Base-by-base conservation (phyloP, 2,888 invertebrate species). In the Noctua pronuba region DNA sequence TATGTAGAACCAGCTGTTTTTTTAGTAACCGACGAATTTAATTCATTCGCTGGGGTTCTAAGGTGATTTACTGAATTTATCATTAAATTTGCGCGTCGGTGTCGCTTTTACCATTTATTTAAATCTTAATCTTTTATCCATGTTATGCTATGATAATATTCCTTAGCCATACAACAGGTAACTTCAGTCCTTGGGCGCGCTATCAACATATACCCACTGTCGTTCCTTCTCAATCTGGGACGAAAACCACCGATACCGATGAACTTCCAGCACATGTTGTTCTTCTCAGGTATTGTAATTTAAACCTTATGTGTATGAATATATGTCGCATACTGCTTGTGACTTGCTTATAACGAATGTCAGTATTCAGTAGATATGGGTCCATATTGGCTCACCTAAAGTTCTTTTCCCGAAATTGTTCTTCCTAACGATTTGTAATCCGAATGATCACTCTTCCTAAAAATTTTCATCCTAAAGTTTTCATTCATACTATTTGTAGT, bases 221-320 rank as follows among this genome's bases (percentile, higher is more conserved):
- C 99, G 35, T 98, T 98, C 94, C 94, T 99, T 62, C 96, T 99
- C 81, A 99, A 99, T 95, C 97, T 99, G 70, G 99, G 99, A 67
- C 97, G 99, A 65, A 98, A 98, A 92, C 98, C 99, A 74, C 99
- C 99, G 93, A 99, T 99, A 91, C 98, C 99, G 1, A 97, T 97
- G 86, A 99, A 99, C 94, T 99, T 99, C 94, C 99, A 99, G 94
- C 99, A 99, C 94, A 99, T 99, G 99, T 97, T 99, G 75, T 99
- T 99, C 96, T 99, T 99, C 96, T 98, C 99, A 86, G 99, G 99
- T 98, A 95, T 38, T 46, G 62, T 58, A 66, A 52, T 62, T 67
- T 52, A 16, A 66, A n/a, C 41, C 66, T 73, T 73, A 66, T 49
- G 0, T 4, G 24, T 49, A 1, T 1, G 0, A 3, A 28, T 46